These are phyloP conservation scores for Rhabdomys dilectus DNA, from an alignment of 2,113 vertebrate species.

Conservation along the genomic window DNA sequence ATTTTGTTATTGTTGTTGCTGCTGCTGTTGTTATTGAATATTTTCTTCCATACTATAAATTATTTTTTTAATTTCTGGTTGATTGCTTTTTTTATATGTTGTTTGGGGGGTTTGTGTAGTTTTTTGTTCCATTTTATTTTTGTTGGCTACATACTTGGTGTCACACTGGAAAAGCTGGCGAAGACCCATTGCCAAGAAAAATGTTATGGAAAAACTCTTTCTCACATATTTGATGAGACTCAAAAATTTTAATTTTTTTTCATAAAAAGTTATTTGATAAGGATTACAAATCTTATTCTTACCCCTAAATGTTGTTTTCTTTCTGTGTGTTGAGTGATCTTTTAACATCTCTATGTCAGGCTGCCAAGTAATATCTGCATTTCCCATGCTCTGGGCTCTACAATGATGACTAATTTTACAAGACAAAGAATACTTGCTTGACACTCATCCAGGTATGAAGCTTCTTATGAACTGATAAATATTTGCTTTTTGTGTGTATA, in stretches of 20 bases:
- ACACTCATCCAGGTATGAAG: not conserved
- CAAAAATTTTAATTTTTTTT: not conserved
- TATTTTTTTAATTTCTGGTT: not conserved
- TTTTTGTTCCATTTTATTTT: not conserved
- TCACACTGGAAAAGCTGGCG: not conserved
- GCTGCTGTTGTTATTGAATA: not conserved
- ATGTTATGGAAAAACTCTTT: not conserved
- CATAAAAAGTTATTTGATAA: conserved; percentile 38
- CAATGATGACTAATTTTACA: not conserved
- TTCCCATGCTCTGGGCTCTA: not conserved
- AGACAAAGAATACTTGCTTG: not conserved
- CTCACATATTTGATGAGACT: not conserved
- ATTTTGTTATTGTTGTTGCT: not conserved
- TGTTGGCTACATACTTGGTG: not conserved
- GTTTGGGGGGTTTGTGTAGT: not conserved
- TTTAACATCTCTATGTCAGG: not conserved
- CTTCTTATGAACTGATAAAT: not conserved
- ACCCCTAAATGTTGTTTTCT: not conserved
- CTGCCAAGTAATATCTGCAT: not conserved
- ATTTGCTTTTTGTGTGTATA: conserved; percentile 4
- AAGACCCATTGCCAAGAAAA: not conserved
- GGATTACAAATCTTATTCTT: not conserved
- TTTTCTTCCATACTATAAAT: not conserved
- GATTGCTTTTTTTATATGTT: not conserved
- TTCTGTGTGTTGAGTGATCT: not conserved